phyloP scores from a whole-genome alignment of 2,888 invertebrate genomes.

The Ectobius pallidus region DNA sequence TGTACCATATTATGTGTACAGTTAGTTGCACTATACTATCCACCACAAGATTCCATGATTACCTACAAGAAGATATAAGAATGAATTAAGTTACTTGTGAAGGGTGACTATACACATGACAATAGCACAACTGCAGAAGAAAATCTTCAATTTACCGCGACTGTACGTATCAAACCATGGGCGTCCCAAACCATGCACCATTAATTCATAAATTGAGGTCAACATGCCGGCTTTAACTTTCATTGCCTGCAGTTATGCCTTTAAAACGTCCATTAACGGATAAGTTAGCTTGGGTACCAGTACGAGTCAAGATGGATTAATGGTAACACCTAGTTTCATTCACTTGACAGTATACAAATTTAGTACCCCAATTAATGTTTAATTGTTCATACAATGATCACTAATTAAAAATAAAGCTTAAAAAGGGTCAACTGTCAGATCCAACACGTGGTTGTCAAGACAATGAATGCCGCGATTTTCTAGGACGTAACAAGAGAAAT shows the following conservation, averaged over 20 bases:
- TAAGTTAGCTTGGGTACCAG: background rate
- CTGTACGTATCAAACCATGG: no score
- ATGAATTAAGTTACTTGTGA: background rate
- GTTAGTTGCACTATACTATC: background rate
- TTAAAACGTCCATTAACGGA: background rate
- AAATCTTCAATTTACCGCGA: background rate
- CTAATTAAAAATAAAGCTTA: background rate
- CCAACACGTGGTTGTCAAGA: constrained; percentile 44
- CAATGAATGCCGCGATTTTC: constrained; percentile 40
- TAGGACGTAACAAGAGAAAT: constrained; percentile 29
- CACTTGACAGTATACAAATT: background rate
- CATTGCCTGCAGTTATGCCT: background rate
- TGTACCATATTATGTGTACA: constrained; percentile 25
- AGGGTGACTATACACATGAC: background rate
- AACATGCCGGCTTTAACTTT: background rate
- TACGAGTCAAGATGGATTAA: background rate
- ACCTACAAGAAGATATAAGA: background rate
- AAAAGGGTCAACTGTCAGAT: constrained; percentile 34
- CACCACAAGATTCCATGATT: constrained; percentile 2
- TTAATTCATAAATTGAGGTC: no score
- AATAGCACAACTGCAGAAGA: background rate
- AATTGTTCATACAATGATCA: background rate
- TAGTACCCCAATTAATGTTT: background rate
- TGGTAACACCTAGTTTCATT: background rate
- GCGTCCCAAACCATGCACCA: no score